These are phyloP conservation scores for Oryctes rhinoceros DNA, from an alignment of 1,140 invertebrate genomes.

Conservation along the genomic window DNA sequence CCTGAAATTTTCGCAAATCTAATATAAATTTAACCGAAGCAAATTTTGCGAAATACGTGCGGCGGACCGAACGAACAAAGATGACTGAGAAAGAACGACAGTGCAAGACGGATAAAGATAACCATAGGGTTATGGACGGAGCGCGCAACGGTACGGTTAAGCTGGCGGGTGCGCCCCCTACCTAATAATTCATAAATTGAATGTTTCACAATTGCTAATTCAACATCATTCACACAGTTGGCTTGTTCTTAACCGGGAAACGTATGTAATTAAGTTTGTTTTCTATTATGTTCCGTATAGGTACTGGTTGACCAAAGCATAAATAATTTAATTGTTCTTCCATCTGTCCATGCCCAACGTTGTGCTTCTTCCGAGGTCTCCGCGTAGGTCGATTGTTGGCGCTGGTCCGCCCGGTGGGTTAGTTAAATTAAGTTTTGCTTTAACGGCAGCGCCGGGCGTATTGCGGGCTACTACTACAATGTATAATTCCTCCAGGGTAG, in stretches of 20 bases:
- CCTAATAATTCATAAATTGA: constrained; percentile 61
- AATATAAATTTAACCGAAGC: constrained; percentile 37
- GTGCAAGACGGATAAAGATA: not conserved
- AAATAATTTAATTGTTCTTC: constrained; percentile 58
- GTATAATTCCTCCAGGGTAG: constrained; percentile 51
- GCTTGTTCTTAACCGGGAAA: constrained; percentile 56
- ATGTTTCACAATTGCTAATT: constrained; percentile 61
- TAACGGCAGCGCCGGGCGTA: constrained; percentile 46
- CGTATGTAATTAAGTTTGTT: constrained; percentile 61
- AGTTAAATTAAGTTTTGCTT: constrained; percentile 54
- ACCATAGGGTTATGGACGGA: not conserved
- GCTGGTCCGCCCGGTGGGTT: constrained; percentile 44
- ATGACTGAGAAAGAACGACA: constrained; percentile 5
- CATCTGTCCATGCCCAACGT: constrained; percentile 41
- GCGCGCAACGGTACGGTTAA: not conserved
- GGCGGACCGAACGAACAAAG: not conserved
- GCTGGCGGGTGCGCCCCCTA: constrained; percentile 39
- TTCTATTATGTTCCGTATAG: constrained; percentile 61
- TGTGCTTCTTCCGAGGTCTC: constrained; percentile 20
- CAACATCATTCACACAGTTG: constrained; percentile 58
- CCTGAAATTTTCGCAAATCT: constrained; percentile 40
- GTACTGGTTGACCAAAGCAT: constrained; percentile 58
- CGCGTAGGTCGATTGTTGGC: constrained; percentile 34
- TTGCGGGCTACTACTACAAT: constrained; percentile 49
- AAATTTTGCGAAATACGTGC: constrained; percentile 32